Evolutionary conservation across 1,140 invertebrate genomes (phyloP), one percentile per base, ranked within the genome.

Genomic region (Penaeus indicus): DNA sequence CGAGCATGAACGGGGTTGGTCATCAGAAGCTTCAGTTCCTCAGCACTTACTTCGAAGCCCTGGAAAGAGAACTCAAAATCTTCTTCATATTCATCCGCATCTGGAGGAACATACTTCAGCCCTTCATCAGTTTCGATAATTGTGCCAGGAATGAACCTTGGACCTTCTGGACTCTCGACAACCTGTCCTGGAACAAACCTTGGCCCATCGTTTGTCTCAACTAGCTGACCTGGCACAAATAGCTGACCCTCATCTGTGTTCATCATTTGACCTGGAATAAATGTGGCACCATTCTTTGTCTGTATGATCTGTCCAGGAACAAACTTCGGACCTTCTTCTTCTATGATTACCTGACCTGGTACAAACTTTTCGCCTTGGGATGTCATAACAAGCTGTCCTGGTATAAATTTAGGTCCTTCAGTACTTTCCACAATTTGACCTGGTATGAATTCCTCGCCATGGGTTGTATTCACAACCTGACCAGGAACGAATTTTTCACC

Each of bases 141-240:
- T 13, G 88, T 90, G 16, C 90, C 95, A 38, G 95, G 95, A 19
- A 96, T 94, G 92, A 96, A 96, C 90, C 94, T 94, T 0, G 95
- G 94, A 3, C 96, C 95, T 92, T 96, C 95, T 63, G 94, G 83
- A 42, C 95, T 96, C 91, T 96, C 95, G 3, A 96, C 95, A 2
- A 96, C 95, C 93, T 96, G 95, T 8, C 95, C 96, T 13, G 95
- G 95, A 4, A 96, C 95, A 92, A 96, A 96, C 88, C 94, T 92
- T 0, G 95, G 95, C 7, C 95, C 95, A 92, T 95, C 95, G 91
- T 95, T 94, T 2, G 95, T 96, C 22, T 94, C 95, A 91, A 96
- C 95, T n/a, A 96, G 94, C 92, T 96, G 95, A 80, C 95, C 95
- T 0, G 95, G 95, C 90, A 96, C 96, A 91, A 96, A 96, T 0